A percentile compares a stretch with the other conserved stretches of the same genome.
Conservation (phyloP, 2,888 invertebrate genomes). For the Augiades crinisus region DNA sequence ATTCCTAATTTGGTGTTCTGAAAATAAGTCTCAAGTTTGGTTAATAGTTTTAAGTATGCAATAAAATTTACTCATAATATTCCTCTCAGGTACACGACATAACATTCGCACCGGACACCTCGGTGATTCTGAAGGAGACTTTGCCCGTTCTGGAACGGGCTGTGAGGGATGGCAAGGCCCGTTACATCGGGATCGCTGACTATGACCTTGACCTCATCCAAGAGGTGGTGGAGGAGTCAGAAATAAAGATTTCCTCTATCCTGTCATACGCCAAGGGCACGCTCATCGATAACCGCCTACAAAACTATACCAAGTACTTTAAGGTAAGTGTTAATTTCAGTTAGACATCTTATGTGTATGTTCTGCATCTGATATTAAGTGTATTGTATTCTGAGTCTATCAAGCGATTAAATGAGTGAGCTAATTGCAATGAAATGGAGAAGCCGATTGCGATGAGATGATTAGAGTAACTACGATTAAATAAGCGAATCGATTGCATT, state of each 20-base stretch:
- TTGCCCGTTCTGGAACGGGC: conserved; percentile 90
- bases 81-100: conserved; percentile 97
- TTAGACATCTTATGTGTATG: too few relatives aligned
- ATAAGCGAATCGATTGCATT: too few relatives aligned
- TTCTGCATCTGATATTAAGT: too few relatives aligned
- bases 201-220: conserved; percentile 90
- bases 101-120: conserved; percentile 90
- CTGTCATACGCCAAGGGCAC: conserved; percentile 91
- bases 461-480: too few relatives aligned
- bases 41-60: too few relatives aligned
- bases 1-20: too few relatives aligned
- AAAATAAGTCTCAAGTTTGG: too few relatives aligned
- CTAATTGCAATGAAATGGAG: too few relatives aligned
- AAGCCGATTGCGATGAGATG: too few relatives aligned
- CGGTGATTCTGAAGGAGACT: conserved; percentile 91
- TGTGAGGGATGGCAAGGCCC: conserved; percentile 86
- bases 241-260: conserved; percentile 85
- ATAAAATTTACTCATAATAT: too few relatives aligned
- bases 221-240: conserved; percentile 85
- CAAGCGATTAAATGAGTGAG: too few relatives aligned
- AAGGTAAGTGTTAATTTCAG: conserved; percentile 81
- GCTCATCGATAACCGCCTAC: conserved; percentile 88
- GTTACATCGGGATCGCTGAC: conserved; percentile 92
- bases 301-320: conserved; percentile 87
- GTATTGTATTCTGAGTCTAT: too few relatives aligned